Evolutionary conservation across 1,140 invertebrate genomes (phyloP).

Genomic region (Drosophila takahashii): DNA sequence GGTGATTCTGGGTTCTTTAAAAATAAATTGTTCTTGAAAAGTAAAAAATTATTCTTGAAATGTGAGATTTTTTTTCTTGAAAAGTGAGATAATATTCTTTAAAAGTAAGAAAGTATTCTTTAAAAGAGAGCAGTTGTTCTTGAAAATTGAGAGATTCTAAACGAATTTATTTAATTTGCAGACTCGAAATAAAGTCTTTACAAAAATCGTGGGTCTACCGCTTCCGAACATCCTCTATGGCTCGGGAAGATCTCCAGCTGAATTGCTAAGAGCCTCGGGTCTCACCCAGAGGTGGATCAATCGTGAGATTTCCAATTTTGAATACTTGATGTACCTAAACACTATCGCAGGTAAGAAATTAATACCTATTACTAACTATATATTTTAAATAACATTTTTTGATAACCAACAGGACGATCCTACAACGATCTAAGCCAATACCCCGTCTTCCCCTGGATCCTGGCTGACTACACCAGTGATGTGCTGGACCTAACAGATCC

Average conservation of each 20-base stretch:
- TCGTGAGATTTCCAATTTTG: slow-evolving; percentile 89
- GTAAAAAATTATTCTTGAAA: no score
- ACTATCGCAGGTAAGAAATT: slow-evolving; percentile 87
- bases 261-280: slow-evolving; percentile 87
- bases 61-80: no score
- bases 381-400: background rate
- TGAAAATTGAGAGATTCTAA: background rate
- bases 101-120: no score
- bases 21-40: no score
- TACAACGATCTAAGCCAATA: slow-evolving; percentile 92
- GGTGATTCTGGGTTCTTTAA: background rate
- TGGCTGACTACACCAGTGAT: slow-evolving; percentile 90
- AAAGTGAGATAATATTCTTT: no score
- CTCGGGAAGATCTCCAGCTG: slow-evolving; percentile 87
- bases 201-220: slow-evolving; percentile 86
- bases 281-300: slow-evolving; percentile 89
- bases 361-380: background rate
- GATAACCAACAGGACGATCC: slow-evolving; percentile 86
- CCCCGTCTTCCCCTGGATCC: slow-evolving; percentile 91
- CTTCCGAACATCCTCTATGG: slow-evolving; percentile 87
- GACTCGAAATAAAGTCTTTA: slow-evolving; percentile 88
- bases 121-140: no score
- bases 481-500: slow-evolving; percentile 89
- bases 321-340: slow-evolving; percentile 91
- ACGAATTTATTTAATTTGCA: slow-evolving; percentile 47